Evolutionary conservation across 2,113 vertebrate genomes (phyloP), one percentile per base, ranked within the genome.

Genomic region (Pagrus major): DNA sequence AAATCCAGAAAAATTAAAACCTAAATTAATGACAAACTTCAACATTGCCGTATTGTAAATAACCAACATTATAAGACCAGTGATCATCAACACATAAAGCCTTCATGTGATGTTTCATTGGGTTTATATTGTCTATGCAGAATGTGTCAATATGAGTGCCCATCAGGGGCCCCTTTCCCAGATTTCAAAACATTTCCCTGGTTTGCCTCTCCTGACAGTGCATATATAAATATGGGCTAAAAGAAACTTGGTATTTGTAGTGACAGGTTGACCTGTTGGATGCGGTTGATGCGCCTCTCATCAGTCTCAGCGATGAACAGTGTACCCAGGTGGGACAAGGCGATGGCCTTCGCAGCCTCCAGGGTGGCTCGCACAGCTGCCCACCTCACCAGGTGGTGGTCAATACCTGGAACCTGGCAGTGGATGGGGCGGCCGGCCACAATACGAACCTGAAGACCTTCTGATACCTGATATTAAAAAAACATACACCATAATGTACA

Each of bases 241-340:
- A 29, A 63, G 18, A 27, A 33, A 31, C 20, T 70, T 41, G 4
- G 11, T 47, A 25, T 44, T n/a, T 37, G 47, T n/a, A 61, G 20
- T 31, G 71, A 67, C 12, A 35, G 12, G 41, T 94, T 96, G 84
- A 99, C 97, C 94, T 98, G 97, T 42, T 98, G 97, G 93, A 99
- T 96, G 6, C 97, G 97, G 93, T 99, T 99, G 92, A 98, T 96
- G 89, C 97, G 97, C 61, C 98, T 95, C 86, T 99, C 98, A 5
- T 99, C 98, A 0, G 98, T 99, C 94, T 99, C 98, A 0, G 97
- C 96, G 42, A 99, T 98, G 94, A 95, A 99, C 77, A 99, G 96
- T 2, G 95, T 91, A 4, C 98, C 98, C 0, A 96, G 96, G 94
- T 99, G 97, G 65, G 97, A 97, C 47, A 99, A 92, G 0, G 96